phyloP scores from a whole-genome alignment of 1,140 invertebrate genomes.

The Polypedilum pembai region DNA sequence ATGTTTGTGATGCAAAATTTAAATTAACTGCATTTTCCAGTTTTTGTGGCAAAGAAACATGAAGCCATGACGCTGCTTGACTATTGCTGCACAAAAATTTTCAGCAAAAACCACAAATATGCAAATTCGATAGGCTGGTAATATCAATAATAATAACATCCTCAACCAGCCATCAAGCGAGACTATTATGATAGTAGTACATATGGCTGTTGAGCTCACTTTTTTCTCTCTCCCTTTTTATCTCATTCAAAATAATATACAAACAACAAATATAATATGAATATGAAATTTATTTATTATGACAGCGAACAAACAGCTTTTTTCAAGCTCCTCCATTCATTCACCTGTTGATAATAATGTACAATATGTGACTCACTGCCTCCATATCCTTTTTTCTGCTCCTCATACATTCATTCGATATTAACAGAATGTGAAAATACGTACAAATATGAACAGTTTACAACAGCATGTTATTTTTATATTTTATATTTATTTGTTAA shows the following conservation, averaged over 20 bases:
- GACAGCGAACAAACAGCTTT: slow-evolving; percentile 16
- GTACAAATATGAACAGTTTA: neutral
- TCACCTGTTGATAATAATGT: slow-evolving; percentile 12
- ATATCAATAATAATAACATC: neutral
- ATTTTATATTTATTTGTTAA: neutral
- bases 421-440: neutral
- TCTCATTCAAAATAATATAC: neutral
- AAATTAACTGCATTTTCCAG: slow-evolving; percentile 3
- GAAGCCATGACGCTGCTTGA: neutral
- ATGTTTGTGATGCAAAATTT: neutral
- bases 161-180: neutral
- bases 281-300: slow-evolving; percentile 15
- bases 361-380: slow-evolving; percentile 2
- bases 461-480: neutral
- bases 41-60: neutral
- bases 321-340: neutral
- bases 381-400: neutral
- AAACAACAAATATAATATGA: slow-evolving; percentile 6
- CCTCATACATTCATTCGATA: neutral
- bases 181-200: neutral
- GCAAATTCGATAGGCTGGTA: neutral
- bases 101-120: neutral
- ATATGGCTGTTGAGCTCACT: neutral
- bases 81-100: neutral
- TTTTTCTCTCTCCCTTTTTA: neutral